Base-by-base conservation (phyloP, 2,888 invertebrate genomes). In the Epirrhoe tristata region DNA sequence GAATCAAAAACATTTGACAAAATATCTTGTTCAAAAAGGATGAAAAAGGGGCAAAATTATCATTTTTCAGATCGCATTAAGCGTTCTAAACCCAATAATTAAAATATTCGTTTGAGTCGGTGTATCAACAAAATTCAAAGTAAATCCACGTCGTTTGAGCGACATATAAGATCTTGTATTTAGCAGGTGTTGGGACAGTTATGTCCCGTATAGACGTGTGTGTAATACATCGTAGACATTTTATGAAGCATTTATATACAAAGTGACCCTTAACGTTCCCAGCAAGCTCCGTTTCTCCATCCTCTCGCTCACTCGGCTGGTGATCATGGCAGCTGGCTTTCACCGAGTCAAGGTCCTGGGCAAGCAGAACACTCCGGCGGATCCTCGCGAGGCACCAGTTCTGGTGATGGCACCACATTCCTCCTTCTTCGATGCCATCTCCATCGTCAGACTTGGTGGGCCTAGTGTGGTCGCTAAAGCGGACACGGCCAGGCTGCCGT, bases 391-490 rank as follows among this genome's bases (percentile, higher is more conserved):
- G 74, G 98, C 98, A 5, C 97, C 98, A 1, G 96, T 98, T 74
- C 91, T 98, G 72, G 96, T 96, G 64, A 95, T 97, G 70, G 98
- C 98, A 5, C 98, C 98, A 3, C 99, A 99, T 87, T 98, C 98
- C 48, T 96, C 97, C 66, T 98, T 97, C 95, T 96, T 97, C 91
- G 99, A 99, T 90, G 96, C 97, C 68, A 94, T 98, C 72, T 95
- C 97, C 77, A 96, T 98, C 80, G 96, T 97, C 67, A 95, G 95
- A 82, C 95, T 97, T 74, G 96, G 96, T n/a, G 97, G 97, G 58
- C 97, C 98, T 32, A 97, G 97, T 79, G 96, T 98, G 83, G 98
- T 98, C 76, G 98, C 98, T 71, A 98, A 98, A 87, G 96, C 96
- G 17, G 98, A 97, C 84, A 96, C 97, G 32, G 96, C 96, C 60